Evolutionary conservation across 1,140 invertebrate species (phyloP).

Genomic region (Drosophila ercepeae): DNA sequence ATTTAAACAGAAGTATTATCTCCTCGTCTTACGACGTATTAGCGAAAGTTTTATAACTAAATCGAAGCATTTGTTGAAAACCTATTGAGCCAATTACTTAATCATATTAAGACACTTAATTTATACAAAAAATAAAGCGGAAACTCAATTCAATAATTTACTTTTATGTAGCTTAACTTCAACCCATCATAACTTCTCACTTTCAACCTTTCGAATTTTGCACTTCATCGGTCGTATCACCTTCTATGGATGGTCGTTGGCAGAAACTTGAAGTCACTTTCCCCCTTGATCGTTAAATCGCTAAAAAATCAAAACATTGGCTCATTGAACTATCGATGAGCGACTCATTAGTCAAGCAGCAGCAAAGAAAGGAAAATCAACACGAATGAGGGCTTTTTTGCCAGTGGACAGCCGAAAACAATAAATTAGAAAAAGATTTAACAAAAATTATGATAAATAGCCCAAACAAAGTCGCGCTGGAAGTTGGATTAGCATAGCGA

Average conservation of each 20-base stretch:
- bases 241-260: conserved; percentile 38
- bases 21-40: background rate
- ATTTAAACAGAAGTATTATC: too few species aligned
- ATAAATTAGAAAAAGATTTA: conserved; percentile 65
- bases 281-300: conserved; percentile 42
- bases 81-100: background rate
- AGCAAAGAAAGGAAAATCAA: conserved; percentile 22
- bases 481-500: conserved; percentile 51
- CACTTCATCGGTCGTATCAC: conserved; percentile 52
- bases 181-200: conserved; percentile 41
- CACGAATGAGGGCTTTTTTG: conserved; percentile 49
- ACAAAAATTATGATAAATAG: conserved; percentile 71
- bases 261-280: conserved; percentile 45
- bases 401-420: conserved; percentile 32
- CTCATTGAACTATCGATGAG: conserved; percentile 77
- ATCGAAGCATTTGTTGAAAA: background rate
- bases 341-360: conserved; percentile 72
- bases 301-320: conserved; percentile 64
- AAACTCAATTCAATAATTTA: background rate
- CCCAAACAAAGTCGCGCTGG: conserved; percentile 27
- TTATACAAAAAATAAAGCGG: background rate
- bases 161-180: conserved; percentile 2
- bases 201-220: conserved; percentile 63
- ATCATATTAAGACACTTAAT: background rate
- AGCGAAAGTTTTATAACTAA: background rate